Evolutionary conservation across 1,140 invertebrate genomes (phyloP).

Genomic region (Mactra quadrangularis): DNA sequence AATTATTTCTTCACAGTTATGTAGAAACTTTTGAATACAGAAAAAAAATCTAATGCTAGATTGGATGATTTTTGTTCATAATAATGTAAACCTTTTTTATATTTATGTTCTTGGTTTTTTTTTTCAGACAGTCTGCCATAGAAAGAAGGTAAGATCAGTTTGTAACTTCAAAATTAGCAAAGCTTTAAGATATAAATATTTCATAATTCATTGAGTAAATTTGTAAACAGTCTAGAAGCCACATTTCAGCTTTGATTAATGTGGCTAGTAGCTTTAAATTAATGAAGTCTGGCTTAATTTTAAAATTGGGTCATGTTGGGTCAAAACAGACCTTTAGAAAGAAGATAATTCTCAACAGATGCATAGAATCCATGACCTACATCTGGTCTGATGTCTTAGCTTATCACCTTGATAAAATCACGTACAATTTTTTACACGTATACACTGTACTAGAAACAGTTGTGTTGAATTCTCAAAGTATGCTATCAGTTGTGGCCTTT

Average conservation of each 20-base stretch:
- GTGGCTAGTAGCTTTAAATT: not conserved
- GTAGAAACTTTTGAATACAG: not conserved
- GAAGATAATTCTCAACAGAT: no score
- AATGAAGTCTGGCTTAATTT: not conserved
- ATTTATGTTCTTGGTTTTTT: not conserved
- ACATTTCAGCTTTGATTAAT: not conserved
- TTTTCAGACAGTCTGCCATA: constrained; percentile 43
- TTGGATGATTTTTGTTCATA: not conserved
- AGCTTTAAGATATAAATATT: not conserved
- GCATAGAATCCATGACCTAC: no score
- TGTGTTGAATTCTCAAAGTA: no score
- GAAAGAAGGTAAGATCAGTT: constrained; percentile 39
- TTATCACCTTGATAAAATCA: no score
- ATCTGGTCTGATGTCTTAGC: no score
- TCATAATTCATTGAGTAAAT: not conserved
- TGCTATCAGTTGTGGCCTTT: no score
- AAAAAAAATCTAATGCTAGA: not conserved
- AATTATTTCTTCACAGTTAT: not conserved
- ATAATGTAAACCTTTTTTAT: not conserved
- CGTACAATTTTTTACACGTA: no score
- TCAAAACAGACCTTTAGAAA: no score
- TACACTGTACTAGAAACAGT: no score
- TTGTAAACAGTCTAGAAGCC: not conserved
- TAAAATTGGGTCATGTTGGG: not conserved
- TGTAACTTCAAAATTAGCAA: not conserved